phyloP scores from a whole-genome alignment of 1,140 invertebrate genomes.

The Wasmannia auropunctata region DNA sequence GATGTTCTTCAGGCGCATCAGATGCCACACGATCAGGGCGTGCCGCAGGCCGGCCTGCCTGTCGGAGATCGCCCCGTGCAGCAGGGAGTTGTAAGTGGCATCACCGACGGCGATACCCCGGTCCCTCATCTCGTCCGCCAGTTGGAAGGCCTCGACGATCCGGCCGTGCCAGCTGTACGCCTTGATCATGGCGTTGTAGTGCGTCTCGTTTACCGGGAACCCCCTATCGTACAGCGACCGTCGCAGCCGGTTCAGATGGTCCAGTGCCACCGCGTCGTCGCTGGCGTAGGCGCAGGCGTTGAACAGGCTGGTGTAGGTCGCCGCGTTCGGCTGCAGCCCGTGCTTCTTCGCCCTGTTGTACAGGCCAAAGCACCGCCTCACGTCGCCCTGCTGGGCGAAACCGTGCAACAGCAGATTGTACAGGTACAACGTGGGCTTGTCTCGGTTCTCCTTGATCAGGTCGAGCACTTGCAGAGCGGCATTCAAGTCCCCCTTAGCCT shows the following conservation, averaged over 20 bases:
- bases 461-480: slow-evolving; percentile 92
- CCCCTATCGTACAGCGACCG: slow-evolving; percentile 86
- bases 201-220: slow-evolving; percentile 89
- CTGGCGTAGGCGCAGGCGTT: slow-evolving; percentile 94
- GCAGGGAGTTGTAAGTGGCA: slow-evolving; percentile 91
- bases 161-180: slow-evolving; percentile 94
- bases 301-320: slow-evolving; percentile 93
- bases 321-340: slow-evolving; percentile 88
- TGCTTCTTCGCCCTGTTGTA: slow-evolving; percentile 93
- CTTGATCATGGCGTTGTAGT: slow-evolving; percentile 96
- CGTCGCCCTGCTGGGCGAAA: slow-evolving; percentile 92
- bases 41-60: slow-evolving; percentile 92
- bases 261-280: slow-evolving; percentile 87
- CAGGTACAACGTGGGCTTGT: slow-evolving; percentile 91
- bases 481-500: slow-evolving; percentile 87
- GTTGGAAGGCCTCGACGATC: slow-evolving; percentile 90
- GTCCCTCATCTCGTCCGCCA: slow-evolving; percentile 93
- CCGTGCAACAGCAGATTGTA: slow-evolving; percentile 93
- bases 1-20: slow-evolving; percentile 89
- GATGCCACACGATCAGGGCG: slow-evolving; percentile 93
- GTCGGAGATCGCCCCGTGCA: slow-evolving; percentile 93
- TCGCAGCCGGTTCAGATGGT: slow-evolving; percentile 85
- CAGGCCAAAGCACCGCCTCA: slow-evolving; percentile 93
- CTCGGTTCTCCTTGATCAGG: slow-evolving; percentile 91
- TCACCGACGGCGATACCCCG: slow-evolving; percentile 88